phyloP scores from a whole-genome alignment of 2,888 invertebrate genomes.

The Clunio marinus region DNA sequence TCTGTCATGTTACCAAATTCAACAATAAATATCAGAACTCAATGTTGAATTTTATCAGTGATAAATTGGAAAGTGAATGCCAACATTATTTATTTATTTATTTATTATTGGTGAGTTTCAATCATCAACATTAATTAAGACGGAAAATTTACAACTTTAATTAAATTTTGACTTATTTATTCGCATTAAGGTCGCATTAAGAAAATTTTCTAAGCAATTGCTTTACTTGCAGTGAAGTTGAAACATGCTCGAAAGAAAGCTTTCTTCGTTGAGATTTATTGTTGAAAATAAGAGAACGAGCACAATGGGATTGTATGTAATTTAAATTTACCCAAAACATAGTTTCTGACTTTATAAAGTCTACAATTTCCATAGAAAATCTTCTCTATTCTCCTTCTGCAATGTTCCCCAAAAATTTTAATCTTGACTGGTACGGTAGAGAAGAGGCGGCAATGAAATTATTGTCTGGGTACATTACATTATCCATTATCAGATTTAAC shows the following conservation, averaged over 20 bases:
- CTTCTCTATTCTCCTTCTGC: background rate
- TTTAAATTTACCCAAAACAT: constrained; percentile 24
- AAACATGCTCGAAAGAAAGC: background rate
- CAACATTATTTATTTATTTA: too few species aligned
- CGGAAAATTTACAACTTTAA: constrained; percentile 15
- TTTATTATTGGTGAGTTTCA: constrained; percentile 12
- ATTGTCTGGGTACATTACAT: constrained; percentile 37
- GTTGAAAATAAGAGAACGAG: background rate
- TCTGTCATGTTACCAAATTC: constrained; percentile 13
- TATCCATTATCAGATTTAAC: constrained; percentile 38
- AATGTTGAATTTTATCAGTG: background rate
- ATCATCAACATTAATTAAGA: background rate
- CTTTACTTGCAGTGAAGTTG: too few species aligned
- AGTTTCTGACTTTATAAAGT: background rate
- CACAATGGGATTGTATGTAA: constrained; percentile 20
- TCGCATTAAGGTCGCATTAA: background rate
- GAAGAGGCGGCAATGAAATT: constrained; percentile 25
- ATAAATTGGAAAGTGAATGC: constrained; percentile 31
- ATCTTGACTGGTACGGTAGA: constrained; percentile 5
- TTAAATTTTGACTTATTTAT: constrained; percentile 36
- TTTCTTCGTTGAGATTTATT: background rate
- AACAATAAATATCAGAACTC: constrained; percentile 11
- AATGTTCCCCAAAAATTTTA: constrained; percentile 31
- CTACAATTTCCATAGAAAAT: background rate
- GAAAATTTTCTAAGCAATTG: constrained; percentile 35